Percentiles rank a stretch among this genome's conserved stretches.
These are phyloP conservation scores for Nannoperca obscura DNA, from an alignment of 2,797 vertebrate genomes.

Conservation along the genomic window DNA sequence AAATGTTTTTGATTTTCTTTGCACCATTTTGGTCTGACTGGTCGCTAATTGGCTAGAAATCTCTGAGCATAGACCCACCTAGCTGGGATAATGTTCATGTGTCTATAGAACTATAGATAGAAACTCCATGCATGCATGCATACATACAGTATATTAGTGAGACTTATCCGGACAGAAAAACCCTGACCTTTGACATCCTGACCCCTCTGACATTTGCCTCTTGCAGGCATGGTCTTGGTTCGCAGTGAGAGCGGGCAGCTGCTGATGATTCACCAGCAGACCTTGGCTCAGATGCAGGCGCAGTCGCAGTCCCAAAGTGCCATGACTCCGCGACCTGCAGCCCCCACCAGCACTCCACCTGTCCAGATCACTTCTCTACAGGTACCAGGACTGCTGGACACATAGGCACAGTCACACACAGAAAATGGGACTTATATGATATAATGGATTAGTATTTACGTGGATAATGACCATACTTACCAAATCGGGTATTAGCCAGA, in stretches of 20 bases:
- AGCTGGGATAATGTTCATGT: background rate
- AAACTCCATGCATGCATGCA: background rate
- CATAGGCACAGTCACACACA: background rate
- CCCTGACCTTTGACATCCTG: constrained; percentile 26
- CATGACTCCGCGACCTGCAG: constrained; percentile 91
- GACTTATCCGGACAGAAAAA: background rate
- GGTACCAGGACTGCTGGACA: constrained; percentile 75
- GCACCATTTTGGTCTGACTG: constrained; percentile 5
- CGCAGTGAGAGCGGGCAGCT: constrained; percentile 96
- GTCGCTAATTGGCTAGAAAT: background rate
- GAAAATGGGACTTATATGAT: constrained; percentile 18
- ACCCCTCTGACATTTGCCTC: constrained; percentile 13
- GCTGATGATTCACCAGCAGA: constrained; percentile 96
- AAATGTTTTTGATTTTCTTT: constrained; percentile 6
- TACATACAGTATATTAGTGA: background rate
- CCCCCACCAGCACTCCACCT: constrained; percentile 91
- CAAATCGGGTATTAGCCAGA: background rate
- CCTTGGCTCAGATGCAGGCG: constrained; percentile 94
- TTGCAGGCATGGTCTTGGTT: constrained; percentile 94
- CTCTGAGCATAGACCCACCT: background rate
- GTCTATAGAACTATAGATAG: background rate
- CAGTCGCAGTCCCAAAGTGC: constrained; percentile 93
- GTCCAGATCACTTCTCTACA: constrained; percentile 93
- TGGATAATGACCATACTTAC: background rate
- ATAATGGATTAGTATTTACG: background rate